phyloP scores from a whole-genome alignment of 2,113 vertebrate genomes.

The Albula goreensis region DNA sequence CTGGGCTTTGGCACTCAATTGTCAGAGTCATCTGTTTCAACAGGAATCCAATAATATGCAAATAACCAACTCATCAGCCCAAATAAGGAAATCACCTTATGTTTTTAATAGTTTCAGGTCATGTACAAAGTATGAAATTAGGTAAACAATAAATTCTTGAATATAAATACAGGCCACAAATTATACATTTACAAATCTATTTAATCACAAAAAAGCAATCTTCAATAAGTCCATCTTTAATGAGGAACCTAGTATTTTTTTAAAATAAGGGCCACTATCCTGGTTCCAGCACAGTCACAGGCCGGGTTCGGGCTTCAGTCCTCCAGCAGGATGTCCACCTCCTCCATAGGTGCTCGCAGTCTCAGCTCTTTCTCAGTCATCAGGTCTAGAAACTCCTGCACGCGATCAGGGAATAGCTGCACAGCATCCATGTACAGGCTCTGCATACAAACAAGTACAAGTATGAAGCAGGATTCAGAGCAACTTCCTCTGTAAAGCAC shows the following conservation, averaged over 20 bases:
- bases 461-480: not conserved
- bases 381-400: conserved; percentile 84
- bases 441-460: conserved; percentile 54
- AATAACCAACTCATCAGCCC: not conserved
- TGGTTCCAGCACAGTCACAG: not conserved
- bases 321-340: conserved; percentile 88
- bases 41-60: not conserved
- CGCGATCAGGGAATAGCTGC: conserved; percentile 77
- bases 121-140: not conserved
- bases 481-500: not conserved
- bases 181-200: not conserved
- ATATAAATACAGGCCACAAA: conserved; percentile 3
- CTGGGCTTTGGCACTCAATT: not conserved
- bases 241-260: not conserved
- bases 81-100: not conserved
- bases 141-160: not conserved
- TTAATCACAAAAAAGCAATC: conserved; percentile 1
- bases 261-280: not conserved
- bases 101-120: conserved; percentile 4
- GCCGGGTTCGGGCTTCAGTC: conserved; percentile 62
- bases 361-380: conserved; percentile 90
- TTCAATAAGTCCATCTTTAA: not conserved
- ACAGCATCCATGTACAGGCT: conserved; percentile 84
- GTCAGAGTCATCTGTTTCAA: not conserved
- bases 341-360: conserved; percentile 82